Percentiles rank a stretch among this genome's conserved stretches.
Conservation (phyloP, 2,888 invertebrate species). For the Rhagophthalmus giganteus region DNA sequence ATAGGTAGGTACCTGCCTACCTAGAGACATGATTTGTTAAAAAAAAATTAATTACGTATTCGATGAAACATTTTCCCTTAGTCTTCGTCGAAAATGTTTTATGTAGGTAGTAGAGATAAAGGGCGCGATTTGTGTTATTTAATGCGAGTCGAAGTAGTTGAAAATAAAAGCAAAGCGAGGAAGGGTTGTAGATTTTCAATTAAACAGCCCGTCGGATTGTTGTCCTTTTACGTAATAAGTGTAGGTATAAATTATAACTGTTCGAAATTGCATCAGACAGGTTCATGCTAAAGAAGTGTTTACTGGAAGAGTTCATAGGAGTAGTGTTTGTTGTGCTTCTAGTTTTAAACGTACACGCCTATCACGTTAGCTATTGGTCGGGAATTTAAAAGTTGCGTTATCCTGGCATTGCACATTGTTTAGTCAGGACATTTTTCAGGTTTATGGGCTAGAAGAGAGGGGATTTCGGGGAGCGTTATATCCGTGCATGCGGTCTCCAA, state of each 20-base stretch:
- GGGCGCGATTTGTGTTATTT: no score
- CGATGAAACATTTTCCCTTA: no score
- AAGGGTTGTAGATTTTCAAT: no score
- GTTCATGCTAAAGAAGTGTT: conserved; percentile 27
- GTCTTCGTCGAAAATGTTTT: no score
- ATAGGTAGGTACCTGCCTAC: no score
- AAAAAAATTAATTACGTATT: no score
- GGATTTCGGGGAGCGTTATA: conserved; percentile 20
- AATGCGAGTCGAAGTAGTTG: no score
- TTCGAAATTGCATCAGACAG: conserved; percentile 25
- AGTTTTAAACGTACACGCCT: conserved; percentile 50
- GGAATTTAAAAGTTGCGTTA: conserved; percentile 34
- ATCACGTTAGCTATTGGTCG: conserved; percentile 44
- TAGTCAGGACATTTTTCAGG: conserved; percentile 19
- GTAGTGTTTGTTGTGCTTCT: conserved; percentile 51
- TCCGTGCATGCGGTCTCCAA: conserved; percentile 18
- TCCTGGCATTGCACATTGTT: conserved; percentile 34
- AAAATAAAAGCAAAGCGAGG: no score
- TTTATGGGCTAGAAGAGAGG: conserved; percentile 37
- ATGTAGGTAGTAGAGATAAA: no score
- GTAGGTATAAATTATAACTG: conserved; percentile 16
- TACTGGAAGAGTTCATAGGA: conserved; percentile 39
- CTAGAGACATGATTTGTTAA: no score
- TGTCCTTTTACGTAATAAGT: conserved; percentile 5
- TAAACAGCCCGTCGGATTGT: not conserved